Conservation (phyloP, 2,888 invertebrate genomes). For the Amphipoea oculea region DNA sequence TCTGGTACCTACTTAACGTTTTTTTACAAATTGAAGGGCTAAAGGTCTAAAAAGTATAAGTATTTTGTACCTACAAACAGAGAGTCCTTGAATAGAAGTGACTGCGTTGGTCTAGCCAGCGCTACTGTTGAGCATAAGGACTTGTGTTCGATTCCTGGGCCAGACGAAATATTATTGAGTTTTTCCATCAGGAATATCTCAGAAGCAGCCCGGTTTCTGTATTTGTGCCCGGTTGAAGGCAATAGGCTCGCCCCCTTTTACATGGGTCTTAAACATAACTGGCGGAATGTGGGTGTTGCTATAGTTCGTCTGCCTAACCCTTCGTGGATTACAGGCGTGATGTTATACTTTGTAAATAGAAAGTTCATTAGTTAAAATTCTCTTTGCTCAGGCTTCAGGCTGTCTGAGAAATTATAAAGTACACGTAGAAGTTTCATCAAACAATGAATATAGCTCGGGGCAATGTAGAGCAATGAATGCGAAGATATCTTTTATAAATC, state of each 20-base stretch:
- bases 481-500: constrained; percentile 57
- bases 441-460: constrained; percentile 54
- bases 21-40: constrained; percentile 10
- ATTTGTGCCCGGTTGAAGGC: neutral
- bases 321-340: neutral
- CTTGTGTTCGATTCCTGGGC: neutral
- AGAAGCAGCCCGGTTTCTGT: neutral
- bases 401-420: constrained; percentile 45
- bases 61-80: neutral
- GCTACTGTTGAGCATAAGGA: neutral
- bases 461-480: constrained; percentile 37
- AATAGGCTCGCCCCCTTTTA: neutral
- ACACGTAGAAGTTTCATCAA: constrained; percentile 44
- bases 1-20: constrained; percentile 15
- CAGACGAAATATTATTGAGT: neutral
- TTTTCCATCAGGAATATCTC: neutral
- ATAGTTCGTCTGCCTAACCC: neutral
- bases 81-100: neutral
- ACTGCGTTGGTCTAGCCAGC: neutral
- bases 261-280: neutral
- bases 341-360: constrained; percentile 22
- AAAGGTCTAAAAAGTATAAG: neutral
- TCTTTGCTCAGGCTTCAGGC: constrained; percentile 41
- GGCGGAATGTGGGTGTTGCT: neutral
- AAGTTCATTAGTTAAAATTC: constrained; percentile 46